These are phyloP conservation scores for Mionectes macconnelli DNA, from an alignment of 2,113 vertebrate genomes.

Conservation along the genomic window DNA sequence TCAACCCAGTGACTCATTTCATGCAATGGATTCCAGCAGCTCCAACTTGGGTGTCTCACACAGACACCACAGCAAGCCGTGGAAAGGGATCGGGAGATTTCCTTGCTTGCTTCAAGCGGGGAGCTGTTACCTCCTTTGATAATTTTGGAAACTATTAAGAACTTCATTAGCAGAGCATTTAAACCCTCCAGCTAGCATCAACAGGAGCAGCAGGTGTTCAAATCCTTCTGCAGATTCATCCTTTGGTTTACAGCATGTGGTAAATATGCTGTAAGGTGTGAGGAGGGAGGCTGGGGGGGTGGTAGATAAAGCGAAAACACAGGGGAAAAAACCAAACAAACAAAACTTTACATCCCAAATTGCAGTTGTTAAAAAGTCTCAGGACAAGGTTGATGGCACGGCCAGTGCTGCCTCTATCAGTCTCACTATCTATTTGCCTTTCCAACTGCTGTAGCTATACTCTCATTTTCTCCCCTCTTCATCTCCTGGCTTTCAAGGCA, in stretches of 20 bases:
- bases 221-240: background rate
- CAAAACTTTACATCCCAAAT: background rate
- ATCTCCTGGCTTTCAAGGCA: background rate
- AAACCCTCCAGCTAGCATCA: background rate
- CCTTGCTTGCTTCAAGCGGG: background rate
- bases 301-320: background rate
- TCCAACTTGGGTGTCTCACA: background rate
- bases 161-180: background rate
- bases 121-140: background rate
- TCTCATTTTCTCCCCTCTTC: background rate
- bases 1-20: background rate
- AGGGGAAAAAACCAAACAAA: too few species aligned
- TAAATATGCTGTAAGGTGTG: background rate
- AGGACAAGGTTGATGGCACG: background rate
- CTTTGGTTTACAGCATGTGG: background rate
- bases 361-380: background rate
- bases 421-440: background rate
- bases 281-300: rapidly evolving
- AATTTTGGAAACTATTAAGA: background rate
- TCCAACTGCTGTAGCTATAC: background rate
- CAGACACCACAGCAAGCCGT: background rate
- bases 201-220: background rate
- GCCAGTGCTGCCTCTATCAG: background rate
- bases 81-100: background rate
- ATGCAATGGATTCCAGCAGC: background rate